These are phyloP conservation scores for Tachysurus vachellii DNA, from an alignment of 2,113 vertebrate genomes.

Conservation along the genomic window DNA sequence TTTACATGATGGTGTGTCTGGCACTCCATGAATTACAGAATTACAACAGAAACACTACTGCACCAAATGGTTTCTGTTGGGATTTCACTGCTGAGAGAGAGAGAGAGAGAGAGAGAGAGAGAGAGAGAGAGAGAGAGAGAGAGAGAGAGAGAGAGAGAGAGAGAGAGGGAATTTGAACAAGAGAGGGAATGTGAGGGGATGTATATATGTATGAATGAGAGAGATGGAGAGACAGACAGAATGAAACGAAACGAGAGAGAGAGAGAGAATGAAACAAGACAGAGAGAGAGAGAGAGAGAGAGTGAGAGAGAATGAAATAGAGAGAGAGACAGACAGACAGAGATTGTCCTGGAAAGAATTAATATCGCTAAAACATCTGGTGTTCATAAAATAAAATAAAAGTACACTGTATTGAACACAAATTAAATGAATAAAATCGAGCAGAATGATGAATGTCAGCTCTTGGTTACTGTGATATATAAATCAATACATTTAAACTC, in stretches of 20 bases:
- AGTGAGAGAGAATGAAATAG: too few relatives aligned
- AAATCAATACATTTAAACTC: neutral
- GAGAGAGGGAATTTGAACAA: too few relatives aligned
- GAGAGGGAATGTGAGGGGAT: too few relatives aligned
- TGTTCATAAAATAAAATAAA: neutral
- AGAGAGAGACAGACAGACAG: neutral
- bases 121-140: constrained; percentile 22
- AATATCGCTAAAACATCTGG: neutral
- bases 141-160: neutral
- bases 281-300: too few relatives aligned
- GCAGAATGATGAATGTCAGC: neutral
- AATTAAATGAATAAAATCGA: neutral
- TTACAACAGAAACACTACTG: constrained; percentile 65
- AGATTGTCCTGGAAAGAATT: neutral
- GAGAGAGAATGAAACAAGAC: too few relatives aligned
- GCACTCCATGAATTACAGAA: constrained; percentile 66
- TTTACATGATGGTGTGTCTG: constrained; percentile 35
- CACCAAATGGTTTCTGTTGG: constrained; percentile 64
- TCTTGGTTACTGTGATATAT: neutral
- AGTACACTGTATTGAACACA: neutral
- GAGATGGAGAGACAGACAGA: neutral
- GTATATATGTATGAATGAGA: too few relatives aligned
- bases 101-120: neutral
- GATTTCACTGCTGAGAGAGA: constrained; percentile 31
- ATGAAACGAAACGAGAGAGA: too few relatives aligned